Evolutionary conservation across 1,140 invertebrate genomes (phyloP), one percentile per base, ranked within the genome.

Genomic region (Philaenus spumarius): DNA sequence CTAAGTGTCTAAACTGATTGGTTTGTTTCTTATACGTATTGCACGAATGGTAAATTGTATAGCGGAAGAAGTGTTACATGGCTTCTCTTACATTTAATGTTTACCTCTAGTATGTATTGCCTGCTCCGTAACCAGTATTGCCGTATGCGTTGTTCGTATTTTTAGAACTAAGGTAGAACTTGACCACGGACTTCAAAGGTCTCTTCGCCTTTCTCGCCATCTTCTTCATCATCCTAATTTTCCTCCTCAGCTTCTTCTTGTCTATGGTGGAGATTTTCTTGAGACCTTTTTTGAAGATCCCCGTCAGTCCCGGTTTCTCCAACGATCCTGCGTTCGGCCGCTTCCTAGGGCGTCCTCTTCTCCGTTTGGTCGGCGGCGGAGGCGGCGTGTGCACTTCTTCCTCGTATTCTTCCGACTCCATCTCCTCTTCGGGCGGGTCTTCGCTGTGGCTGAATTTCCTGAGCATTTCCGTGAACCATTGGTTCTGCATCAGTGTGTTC

Each of bases 381-480:
- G n/a, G 37, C 14, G 34, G n/a, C 6, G 17, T 54, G 26, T 15
- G 45, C n/a, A 35, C 26, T 20, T 40, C 37, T 42, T 19, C 34
- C 11, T 24, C 34, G 6, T 9, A 30, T 56, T 45, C 43, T 14
- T 45, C 19, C 2, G 26, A 17, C 15, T 56, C 54, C 24, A 14
- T 43, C 7, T 23, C 23, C 23, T 46, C 54, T 12, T 42, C 23
- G 22, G 45, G 37, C 14, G 34, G 15, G 3, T 40, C 19, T 39
- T 56, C 42, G n/a, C 23, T 14, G 40, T 56, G 22, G 42, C 54
- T 42, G 42, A 46, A 46, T 35, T 22, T 46, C 19, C 54, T 42
- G 5, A 42, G 15, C 35, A 42, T 42, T 19, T 54, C 51, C 15
- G 19, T 42, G 35, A 42, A n/a, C 15, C 14, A 42, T 2, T 30